Conservation (phyloP, 2,797 vertebrate genomes). For the Rhadinocentrus ornatus region DNA sequence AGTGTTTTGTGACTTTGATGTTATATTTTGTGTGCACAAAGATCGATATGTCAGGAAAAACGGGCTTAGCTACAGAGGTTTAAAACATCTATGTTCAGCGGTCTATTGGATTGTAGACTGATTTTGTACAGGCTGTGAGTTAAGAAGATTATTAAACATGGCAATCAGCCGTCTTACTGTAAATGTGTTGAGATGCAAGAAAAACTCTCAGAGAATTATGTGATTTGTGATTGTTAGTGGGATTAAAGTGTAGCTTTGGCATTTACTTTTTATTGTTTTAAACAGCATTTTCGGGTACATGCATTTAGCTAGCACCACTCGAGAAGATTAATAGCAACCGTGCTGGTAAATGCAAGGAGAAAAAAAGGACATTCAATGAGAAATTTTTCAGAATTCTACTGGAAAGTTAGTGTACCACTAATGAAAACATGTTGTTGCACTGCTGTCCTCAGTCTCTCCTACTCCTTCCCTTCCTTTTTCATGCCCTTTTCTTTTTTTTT, state of each 20-base stretch:
- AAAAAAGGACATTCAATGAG: constrained; percentile 3
- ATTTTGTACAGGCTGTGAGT: constrained; percentile 49
- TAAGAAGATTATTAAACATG: constrained; percentile 73
- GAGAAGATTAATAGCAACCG: constrained; percentile 8
- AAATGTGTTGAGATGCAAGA: constrained; percentile 57
- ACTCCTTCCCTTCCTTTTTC: constrained; percentile 14
- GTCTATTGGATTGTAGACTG: constrained; percentile 38
- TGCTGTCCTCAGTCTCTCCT: constrained; percentile 13
- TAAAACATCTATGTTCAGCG: constrained; percentile 16
- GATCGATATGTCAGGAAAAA: background rate
- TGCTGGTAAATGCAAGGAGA: background rate
- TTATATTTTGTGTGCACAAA: background rate
- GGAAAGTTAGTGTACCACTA: constrained; percentile 30
- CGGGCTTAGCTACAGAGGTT: constrained; percentile 9
- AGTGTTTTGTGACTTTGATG: background rate
- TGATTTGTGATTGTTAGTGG: constrained; percentile 69
- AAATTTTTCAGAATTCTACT: constrained; percentile 3
- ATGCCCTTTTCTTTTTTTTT: constrained; percentile 30
- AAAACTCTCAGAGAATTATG: constrained; percentile 62
- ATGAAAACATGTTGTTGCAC: constrained; percentile 41
- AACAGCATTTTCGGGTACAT: constrained; percentile 3
- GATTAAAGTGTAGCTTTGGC: constrained; percentile 52
- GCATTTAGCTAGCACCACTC: background rate
- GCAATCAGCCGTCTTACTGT: constrained; percentile 52
- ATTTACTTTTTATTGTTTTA: constrained; percentile 33